phyloP scores from a whole-genome alignment of 2,797 vertebrate species.

The Helicolenus hilgendorfi region DNA sequence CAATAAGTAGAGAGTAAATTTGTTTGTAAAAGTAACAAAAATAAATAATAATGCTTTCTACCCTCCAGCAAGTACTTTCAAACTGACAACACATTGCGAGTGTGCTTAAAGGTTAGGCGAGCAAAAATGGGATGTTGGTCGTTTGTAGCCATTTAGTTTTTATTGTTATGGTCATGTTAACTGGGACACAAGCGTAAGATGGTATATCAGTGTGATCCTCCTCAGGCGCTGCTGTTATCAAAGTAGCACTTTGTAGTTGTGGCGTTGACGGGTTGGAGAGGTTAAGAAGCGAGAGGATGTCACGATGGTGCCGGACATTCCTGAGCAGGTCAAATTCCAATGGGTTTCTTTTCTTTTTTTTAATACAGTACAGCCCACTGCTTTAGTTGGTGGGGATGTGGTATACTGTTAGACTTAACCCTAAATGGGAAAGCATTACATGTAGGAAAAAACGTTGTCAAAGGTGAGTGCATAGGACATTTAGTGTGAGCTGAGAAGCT shows the following conservation, averaged over 20 bases:
- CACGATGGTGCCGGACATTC: constrained; percentile 78
- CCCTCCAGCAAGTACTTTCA: constrained; percentile 95
- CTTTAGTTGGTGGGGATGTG: constrained; percentile 1
- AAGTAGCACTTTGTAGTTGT: constrained; percentile 90
- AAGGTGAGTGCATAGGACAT: not conserved
- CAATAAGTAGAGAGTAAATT: constrained; percentile 91
- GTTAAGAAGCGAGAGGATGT: constrained; percentile 80
- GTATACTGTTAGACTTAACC: not conserved
- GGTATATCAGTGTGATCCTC: constrained; percentile 93
- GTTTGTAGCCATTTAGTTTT: constrained; percentile 92
- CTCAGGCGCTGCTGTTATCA: constrained; percentile 92
- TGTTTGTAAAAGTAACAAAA: constrained; percentile 87
- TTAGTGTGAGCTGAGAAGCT: not conserved
- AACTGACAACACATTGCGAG: constrained; percentile 79
- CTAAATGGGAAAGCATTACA: not conserved
- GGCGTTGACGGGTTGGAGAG: constrained; percentile 75
- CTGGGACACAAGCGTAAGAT: constrained; percentile 89
- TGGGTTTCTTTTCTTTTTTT: constrained; percentile 7
- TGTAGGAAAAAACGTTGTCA: not conserved
- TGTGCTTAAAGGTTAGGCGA: constrained; percentile 95
- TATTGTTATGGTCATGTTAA: constrained; percentile 95
- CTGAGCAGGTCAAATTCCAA: constrained; percentile 81
- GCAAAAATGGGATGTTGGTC: constrained; percentile 91
- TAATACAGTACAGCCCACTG: constrained; percentile 4
- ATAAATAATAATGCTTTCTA: constrained; percentile 77